phyloP scores from a whole-genome alignment of 1,140 invertebrate genomes.

The Octopus sinensis region DNA sequence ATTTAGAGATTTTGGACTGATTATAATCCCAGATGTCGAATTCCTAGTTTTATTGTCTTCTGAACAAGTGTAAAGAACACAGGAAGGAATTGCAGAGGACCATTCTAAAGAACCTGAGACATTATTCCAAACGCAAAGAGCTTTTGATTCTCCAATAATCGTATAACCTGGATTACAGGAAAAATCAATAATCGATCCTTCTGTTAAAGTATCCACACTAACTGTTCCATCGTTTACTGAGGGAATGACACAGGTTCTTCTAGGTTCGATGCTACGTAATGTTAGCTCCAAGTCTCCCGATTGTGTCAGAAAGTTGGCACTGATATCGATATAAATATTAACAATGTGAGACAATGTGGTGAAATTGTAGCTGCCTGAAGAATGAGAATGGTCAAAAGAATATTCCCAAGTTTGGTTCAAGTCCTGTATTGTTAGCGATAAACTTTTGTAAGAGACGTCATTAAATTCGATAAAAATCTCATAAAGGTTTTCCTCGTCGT shows the following conservation, averaged over 20 bases:
- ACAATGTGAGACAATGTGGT: neutral
- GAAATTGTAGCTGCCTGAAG: neutral
- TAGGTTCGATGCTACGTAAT: neutral
- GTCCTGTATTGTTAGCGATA: neutral
- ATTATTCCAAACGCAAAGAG: neutral
- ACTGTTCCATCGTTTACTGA: neutral
- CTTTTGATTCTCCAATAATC: neutral
- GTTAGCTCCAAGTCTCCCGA: neutral
- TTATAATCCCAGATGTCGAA: neutral
- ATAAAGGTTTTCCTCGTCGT: neutral
- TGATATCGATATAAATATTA: neutral
- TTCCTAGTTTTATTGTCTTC: neutral
- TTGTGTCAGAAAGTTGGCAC: neutral
- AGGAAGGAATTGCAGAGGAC: neutral
- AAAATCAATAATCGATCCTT: neutral
- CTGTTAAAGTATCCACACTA: neutral
- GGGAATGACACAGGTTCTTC: neutral
- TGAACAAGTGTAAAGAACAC: neutral
- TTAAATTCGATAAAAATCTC: neutral
- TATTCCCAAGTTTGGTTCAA: neutral
- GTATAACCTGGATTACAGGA: neutral
- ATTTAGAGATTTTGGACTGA: neutral
- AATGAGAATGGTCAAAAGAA: neutral
- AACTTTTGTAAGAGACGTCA: neutral
- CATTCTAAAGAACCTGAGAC: neutral